Percentiles rank a stretch among this genome's conserved stretches.
These are phyloP conservation scores for Drosophila prosaltans DNA, from an alignment of 1,140 invertebrate species.

Conservation along the genomic window DNA sequence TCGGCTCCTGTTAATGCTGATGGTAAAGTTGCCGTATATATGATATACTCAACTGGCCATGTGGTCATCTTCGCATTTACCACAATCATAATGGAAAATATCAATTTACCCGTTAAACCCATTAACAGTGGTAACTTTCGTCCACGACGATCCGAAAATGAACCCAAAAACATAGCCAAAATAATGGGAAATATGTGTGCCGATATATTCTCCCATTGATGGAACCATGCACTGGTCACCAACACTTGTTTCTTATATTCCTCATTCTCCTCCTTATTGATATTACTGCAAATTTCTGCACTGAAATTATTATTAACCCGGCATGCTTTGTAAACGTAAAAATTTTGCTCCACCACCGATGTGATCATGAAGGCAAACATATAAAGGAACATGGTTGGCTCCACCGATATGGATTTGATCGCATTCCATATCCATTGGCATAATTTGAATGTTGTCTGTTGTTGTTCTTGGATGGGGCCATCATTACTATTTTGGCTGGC, in stretches of 20 bases:
- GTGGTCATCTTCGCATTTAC: constrained; percentile 86
- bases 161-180: constrained; percentile 89
- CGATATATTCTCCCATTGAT: constrained; percentile 89
- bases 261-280: constrained; percentile 82
- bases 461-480: neutral
- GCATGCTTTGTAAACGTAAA: constrained; percentile 90
- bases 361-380: constrained; percentile 92
- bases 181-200: constrained; percentile 88
- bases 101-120: constrained; percentile 88
- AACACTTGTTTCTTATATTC: constrained; percentile 87
- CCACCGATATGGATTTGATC: constrained; percentile 85
- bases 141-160: constrained; percentile 89
- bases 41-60: constrained; percentile 89
- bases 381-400: constrained; percentile 90
- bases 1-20: constrained; percentile 89
- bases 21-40: constrained; percentile 89
- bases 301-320: constrained; percentile 87
- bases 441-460: neutral
- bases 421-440: constrained; percentile 32
- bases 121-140: constrained; percentile 86
- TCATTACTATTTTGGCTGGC: constrained; percentile 9
- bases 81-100: constrained; percentile 89
- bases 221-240: constrained; percentile 88
- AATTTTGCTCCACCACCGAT: constrained; percentile 89
- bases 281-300: constrained; percentile 86